These are phyloP conservation scores for Hyphantria cunea DNA, from an alignment of 1,140 invertebrate genomes.

Conservation along the genomic window DNA sequence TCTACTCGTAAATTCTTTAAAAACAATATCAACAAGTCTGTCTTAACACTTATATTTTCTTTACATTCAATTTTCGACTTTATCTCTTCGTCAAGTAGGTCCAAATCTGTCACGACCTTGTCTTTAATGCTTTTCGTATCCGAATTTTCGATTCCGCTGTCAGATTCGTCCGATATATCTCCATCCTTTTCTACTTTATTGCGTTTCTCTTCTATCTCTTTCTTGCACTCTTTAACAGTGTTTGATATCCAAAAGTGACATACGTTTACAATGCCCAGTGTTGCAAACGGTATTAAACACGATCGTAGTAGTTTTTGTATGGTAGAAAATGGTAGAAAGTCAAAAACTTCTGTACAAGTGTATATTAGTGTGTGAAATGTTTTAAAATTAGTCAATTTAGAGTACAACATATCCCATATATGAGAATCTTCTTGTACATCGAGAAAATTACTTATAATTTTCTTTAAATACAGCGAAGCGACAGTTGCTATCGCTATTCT, in stretches of 20 bases:
- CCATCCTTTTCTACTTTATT: conserved; percentile 47
- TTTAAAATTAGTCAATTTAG: conserved; percentile 89
- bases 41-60: neutral
- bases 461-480: conserved; percentile 56
- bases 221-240: conserved; percentile 31
- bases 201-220: conserved; percentile 23
- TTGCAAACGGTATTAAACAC: conserved; percentile 82
- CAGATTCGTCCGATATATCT: conserved; percentile 28
- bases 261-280: conserved; percentile 74
- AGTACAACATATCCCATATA: conserved; percentile 88
- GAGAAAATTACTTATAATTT: conserved; percentile 56
- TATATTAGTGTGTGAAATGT: conserved; percentile 93
- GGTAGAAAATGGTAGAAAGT: conserved; percentile 86
- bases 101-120: conserved; percentile 32
- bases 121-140: conserved; percentile 31
- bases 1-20: conserved; percentile 70
- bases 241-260: conserved; percentile 69
- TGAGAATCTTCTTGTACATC: conserved; percentile 85
- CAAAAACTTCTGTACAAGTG: conserved; percentile 92
- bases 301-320: conserved; percentile 80
- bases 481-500: conserved; percentile 49
- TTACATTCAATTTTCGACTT: conserved; percentile 23
- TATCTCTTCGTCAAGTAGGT: conserved; percentile 38
- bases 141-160: conserved; percentile 36
- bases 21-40: conserved; percentile 41